Conservation (phyloP, 2,888 invertebrate species). For the Vannuccia rotundouncinata region DNA sequence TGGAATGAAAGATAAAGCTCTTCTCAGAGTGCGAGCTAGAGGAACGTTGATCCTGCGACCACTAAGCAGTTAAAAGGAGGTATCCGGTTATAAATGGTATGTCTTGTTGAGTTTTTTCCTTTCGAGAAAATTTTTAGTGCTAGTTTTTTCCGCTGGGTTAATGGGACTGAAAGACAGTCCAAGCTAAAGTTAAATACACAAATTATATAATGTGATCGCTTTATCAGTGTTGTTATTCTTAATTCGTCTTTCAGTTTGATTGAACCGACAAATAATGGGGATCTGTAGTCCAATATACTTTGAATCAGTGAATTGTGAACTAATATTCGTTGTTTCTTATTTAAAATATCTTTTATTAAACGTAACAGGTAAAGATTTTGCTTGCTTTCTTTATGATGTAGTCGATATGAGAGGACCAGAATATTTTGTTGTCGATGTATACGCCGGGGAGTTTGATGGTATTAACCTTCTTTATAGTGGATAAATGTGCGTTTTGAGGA, state of each 20-base stretch:
- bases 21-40: too few species aligned
- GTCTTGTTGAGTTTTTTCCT: not conserved
- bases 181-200: not conserved
- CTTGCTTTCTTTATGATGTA: conserved; percentile 21
- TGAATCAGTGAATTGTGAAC: not conserved
- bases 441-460: not conserved
- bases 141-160: not conserved
- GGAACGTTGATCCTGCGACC: not conserved
- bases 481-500: not conserved
- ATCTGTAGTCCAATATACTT: conserved; percentile 10
- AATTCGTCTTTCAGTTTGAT: conserved; percentile 13
- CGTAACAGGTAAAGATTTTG: not conserved
- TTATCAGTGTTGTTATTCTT: not conserved
- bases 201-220: not conserved
- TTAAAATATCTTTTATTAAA: conserved; percentile 23
- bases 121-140: not conserved
- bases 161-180: not conserved
- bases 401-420: conserved; percentile 17
- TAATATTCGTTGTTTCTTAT: not conserved
- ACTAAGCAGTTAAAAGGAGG: not conserved
- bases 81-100: not conserved
- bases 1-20: not conserved
- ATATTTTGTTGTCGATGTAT: conserved; percentile 19
- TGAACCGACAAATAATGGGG: conserved; percentile 14
- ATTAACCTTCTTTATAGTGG: conserved; percentile 8